Base-by-base conservation (phyloP, 2,888 invertebrate species). In the Erynnis tages region DNA sequence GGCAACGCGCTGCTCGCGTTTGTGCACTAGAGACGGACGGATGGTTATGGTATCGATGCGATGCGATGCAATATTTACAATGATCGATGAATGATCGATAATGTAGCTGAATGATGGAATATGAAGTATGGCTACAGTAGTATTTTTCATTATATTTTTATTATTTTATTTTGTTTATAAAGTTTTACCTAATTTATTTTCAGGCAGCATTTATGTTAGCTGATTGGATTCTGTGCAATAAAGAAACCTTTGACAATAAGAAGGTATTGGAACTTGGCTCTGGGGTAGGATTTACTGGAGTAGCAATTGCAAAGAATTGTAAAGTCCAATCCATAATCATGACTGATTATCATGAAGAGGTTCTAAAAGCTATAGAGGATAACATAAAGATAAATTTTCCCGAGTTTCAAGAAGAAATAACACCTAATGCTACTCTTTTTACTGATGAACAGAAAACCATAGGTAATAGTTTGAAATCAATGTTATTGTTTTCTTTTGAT, bases 231-330 rank as follows among this genome's bases (percentile, higher is more conserved):
- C 59, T 93, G 6, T 71, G 80, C 49, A 91, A 95, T 66, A 75
- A 78, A 62, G 60, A 83, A 5, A 37, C 79, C 16, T 85, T 95
- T 34, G 46, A 64, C 4, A 74, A 82, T 6, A 94, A 93, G 77
- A 82, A 73, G 35, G 68, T 96, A 2, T 64, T 96, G 3, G 96
- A 96, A 82, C 80, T 96, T 2, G 96, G 96, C 7, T 93, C 94
- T 7, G 96, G 96, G 17, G 90, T 93, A 11, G 96, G 96, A 0
- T 87, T 96, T 46, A 91, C 93, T 27, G 95, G 95, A 11, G 84
- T 95, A 27, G 82, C 91, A 2, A 76, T 93, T 27, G 82, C 91
- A 19, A 90, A 91, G 49, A 69, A 79, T 40, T 93, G 93, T 66
- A 56, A 76, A 19, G 90, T 92, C 0, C 76, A 83, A 46, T 76